These are phyloP conservation scores for Lanistes nyassanus DNA, from an alignment of 1,140 invertebrate species.

Conservation along the genomic window DNA sequence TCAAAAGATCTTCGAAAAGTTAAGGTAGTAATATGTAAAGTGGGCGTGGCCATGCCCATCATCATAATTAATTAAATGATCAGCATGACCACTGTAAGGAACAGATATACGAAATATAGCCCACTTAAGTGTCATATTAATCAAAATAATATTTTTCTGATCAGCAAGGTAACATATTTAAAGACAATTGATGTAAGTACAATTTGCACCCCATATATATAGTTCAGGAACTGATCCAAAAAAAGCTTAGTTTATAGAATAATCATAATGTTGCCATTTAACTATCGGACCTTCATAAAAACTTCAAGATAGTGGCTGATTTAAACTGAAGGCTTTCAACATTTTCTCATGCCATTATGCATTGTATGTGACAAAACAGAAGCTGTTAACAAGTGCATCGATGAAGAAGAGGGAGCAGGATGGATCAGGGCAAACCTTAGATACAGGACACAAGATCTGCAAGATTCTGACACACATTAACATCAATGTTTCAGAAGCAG, in stretches of 20 bases:
- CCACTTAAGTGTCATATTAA: no score
- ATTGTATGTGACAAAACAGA: conserved; percentile 29
- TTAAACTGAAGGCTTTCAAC: conserved; percentile 10
- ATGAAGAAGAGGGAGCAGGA: conserved; percentile 29
- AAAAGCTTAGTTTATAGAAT: no score
- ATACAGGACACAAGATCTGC: conserved; percentile 41
- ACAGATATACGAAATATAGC: no score
- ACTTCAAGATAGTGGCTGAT: no score
- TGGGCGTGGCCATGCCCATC: conserved; percentile 18
- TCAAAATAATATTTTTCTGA: no score
- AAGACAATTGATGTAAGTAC: no score
- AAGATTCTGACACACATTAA: conserved; percentile 47
- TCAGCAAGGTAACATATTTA: conserved; percentile 10
- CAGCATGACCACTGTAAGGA: no score
- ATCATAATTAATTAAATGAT: no score
- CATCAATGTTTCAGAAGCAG: conserved; percentile 48
- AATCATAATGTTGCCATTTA: no score
- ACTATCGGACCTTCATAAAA: no score
- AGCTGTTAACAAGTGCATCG: conserved; percentile 28
- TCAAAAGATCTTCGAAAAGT: conserved; percentile 43
- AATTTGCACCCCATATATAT: no score
- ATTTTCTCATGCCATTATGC: conserved; percentile 5
- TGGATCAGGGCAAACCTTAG: conserved; percentile 17
- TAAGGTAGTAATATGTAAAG: conserved; percentile 36
- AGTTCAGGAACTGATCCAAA: no score